These are phyloP conservation scores for Micronisus gabar DNA, from an alignment of 2,113 vertebrate species.

Conservation along the genomic window DNA sequence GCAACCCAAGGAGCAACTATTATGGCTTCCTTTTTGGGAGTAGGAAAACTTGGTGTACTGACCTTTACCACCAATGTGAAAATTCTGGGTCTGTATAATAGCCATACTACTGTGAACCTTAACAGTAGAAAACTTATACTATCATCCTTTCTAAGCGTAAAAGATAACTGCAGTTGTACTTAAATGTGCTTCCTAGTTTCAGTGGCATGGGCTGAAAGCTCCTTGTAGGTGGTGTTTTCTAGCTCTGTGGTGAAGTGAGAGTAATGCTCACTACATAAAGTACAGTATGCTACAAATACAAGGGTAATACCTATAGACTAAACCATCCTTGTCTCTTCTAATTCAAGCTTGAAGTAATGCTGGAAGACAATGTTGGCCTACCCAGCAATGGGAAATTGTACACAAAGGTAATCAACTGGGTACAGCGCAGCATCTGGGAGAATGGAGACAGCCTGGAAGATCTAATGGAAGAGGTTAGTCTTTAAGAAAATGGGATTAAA, in stretches of 20 bases:
- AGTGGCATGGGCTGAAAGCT: background rate
- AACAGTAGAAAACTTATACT: fast-evolving
- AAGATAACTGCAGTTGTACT: background rate
- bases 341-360: slow-evolving; percentile 93
- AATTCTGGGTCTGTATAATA: background rate
- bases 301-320: background rate
- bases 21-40: background rate
- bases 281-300: background rate
- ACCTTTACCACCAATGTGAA: background rate
- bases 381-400: slow-evolving; percentile 98
- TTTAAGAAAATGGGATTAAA: slow-evolving; percentile 71
- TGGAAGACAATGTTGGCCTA: slow-evolving; percentile 93
- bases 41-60: background rate
- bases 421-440: slow-evolving; percentile 97
- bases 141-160: background rate
- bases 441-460: slow-evolving; percentile 92
- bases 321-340: background rate
- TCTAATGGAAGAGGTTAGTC: slow-evolving; percentile 99
- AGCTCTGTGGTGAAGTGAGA: background rate
- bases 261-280: background rate
- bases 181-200: background rate
- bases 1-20: background rate
- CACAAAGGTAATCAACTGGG: slow-evolving; percentile 98
- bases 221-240: background rate
- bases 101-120: background rate